These are phyloP conservation scores for Papilio demoleus DNA, from an alignment of 2,888 invertebrate species.

Conservation along the genomic window DNA sequence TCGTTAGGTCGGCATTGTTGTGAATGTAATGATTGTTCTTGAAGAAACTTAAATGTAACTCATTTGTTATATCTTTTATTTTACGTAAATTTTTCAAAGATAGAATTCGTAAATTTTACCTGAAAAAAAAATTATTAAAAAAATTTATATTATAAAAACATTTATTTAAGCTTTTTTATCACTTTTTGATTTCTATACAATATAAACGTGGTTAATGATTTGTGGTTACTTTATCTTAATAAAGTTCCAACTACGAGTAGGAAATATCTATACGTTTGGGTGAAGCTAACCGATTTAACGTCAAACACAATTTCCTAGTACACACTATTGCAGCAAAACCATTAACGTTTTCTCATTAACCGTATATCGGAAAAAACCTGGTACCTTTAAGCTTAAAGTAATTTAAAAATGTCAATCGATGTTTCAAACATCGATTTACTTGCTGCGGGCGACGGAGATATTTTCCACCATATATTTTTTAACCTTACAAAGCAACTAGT, in stretches of 20 bases:
- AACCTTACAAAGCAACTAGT: background rate
- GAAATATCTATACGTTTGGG: conserved; percentile 7
- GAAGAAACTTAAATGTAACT: conserved; percentile 22
- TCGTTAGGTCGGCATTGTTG: conserved; percentile 24
- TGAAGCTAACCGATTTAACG: background rate
- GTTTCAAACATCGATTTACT: background rate
- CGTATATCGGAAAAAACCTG: background rate
- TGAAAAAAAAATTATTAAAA: no score
- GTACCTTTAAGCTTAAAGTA: conserved; percentile 1
- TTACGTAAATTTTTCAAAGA: background rate
- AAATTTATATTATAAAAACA: no score
- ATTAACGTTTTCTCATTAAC: conserved; percentile 13
- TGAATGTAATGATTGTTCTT: conserved; percentile 25
- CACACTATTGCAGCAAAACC: background rate
- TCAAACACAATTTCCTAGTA: background rate
- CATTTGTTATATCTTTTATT: conserved; percentile 13
- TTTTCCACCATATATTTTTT: background rate
- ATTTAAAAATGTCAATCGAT: conserved; percentile 8
- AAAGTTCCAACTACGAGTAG: background rate
- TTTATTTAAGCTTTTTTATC: background rate
- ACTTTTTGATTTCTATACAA: background rate
- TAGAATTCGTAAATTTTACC: conserved; percentile 1
- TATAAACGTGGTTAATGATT: background rate
- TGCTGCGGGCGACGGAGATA: background rate
- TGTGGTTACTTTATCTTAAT: background rate